Conservation (phyloP, 2,113 vertebrate species). For the Noctilio leporinus region DNA sequence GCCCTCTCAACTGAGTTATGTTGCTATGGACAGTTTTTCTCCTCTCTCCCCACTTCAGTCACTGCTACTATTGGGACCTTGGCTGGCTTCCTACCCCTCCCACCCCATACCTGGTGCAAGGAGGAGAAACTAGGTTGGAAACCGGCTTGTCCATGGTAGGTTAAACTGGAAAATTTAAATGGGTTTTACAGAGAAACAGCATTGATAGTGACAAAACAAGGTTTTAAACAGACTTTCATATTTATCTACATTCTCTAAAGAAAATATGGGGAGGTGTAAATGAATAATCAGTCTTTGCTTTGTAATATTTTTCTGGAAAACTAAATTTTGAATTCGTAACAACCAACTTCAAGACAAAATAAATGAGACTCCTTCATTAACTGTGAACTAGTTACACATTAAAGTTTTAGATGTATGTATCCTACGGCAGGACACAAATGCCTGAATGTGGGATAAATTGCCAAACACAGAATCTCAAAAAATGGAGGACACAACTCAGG, state of each 20-base stretch:
- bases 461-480: neutral
- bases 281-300: neutral
- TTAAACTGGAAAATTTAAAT: neutral
- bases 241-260: neutral
- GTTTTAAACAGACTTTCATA: neutral
- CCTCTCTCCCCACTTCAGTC: neutral
- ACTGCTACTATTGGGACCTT: neutral
- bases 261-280: neutral
- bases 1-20: neutral
- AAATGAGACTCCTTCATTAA: neutral
- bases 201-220: neutral
- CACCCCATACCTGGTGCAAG: neutral
- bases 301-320: neutral
- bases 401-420: neutral
- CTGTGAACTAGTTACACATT: neutral
- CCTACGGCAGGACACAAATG: neutral
- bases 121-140: neutral
- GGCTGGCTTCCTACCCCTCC: accelerated
- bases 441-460: neutral
- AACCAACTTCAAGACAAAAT: neutral
- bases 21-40: neutral
- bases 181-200: neutral
- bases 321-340: slow-evolving; percentile 5
- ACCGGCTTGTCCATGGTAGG: neutral
- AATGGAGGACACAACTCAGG: neutral